Evolutionary conservation across 1,140 invertebrate species (phyloP), one percentile per base, ranked within the genome.

Genomic region (Lepidurus couesii): DNA sequence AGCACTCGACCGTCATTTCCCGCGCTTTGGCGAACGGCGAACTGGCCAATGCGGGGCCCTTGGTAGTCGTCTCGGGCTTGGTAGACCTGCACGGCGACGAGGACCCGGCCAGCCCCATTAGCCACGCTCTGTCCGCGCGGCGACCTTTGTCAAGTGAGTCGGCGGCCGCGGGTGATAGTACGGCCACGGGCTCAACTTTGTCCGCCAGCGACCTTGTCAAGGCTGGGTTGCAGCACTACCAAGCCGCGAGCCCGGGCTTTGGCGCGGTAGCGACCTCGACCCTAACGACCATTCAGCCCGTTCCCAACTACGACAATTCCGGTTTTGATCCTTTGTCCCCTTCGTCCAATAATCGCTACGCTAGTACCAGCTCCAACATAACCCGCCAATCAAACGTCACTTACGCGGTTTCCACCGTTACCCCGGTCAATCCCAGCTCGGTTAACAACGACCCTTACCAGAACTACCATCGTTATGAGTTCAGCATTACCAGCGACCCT

Each of bases 261-360:
- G 53, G 53, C 9, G 21, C 53, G 1, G 53, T n/a, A 21, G 8
- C 53, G 9, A 65, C 16, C 13, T 9, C 53, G 53, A 74, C 24
- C 5, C 73, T 79, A 24, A 74, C 78, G 43, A 79, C 65, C 74
- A 79, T 79, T 42, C 78, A 79, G 44, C 13, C 73, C 1, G 78
- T 79, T 16, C 78, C 74, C 13, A 45, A 26, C 16, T 79, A 79
- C 44, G 78, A 79, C 47, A 75, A 34, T 24, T 45, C 76, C 4
- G 42, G 43, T 74, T 79, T 75, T 45, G 74, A 34, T 11, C 73
- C 75, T 82, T 86, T 83, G 45, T 81, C 85, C 42, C 80, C 84
- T 86, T 80, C 88, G 85, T 84, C 88, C 85, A 84, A 87, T 16
- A 45, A 16, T 85, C 80, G 86, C 83, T 83, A 85, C 85, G 81